Evolutionary conservation across 2,888 invertebrate genomes (phyloP).

Genomic region (Hirtodrosophila histrioides): DNA sequence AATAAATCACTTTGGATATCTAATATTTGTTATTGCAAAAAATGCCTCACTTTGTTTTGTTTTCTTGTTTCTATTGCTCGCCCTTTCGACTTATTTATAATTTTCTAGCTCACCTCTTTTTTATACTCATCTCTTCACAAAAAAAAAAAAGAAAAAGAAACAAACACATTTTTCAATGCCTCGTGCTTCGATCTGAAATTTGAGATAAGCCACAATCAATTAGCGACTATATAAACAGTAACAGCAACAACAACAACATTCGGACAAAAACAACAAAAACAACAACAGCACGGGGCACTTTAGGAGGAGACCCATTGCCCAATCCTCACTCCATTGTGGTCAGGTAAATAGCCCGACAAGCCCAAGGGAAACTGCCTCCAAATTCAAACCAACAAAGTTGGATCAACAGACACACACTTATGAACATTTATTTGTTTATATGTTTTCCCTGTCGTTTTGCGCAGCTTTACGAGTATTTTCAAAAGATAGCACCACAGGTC

Average conservation of each 20-base stretch:
- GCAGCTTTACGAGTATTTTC: slow-evolving; percentile 25
- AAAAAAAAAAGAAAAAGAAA: slow-evolving; percentile 6
- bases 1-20: too few relatives aligned
- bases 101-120: slow-evolving; percentile 24
- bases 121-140: slow-evolving; percentile 16
- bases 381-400: slow-evolving; percentile 26
- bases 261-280: slow-evolving; percentile 19
- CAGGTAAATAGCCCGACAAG: slow-evolving; percentile 61
- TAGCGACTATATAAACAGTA: slow-evolving; percentile 64
- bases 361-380: slow-evolving; percentile 21
- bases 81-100: slow-evolving; percentile 23
- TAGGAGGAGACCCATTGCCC: slow-evolving; percentile 18
- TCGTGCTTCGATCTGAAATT: slow-evolving; percentile 67
- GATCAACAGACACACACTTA: slow-evolving; percentile 28
- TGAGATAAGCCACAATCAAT: slow-evolving; percentile 75
- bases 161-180: slow-evolving; percentile 29
- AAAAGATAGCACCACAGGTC: slow-evolving; percentile 21
- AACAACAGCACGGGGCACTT: slow-evolving; percentile 14
- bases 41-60: not conserved
- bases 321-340: slow-evolving; percentile 44
- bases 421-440: slow-evolving; percentile 51
- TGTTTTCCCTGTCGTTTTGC: slow-evolving; percentile 49
- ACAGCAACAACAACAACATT: slow-evolving; percentile 11
- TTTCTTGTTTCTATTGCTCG: not conserved
- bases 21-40: not conserved